These are phyloP conservation scores for Lucinisca nassula DNA, from an alignment of 2,888 invertebrate species.

Conservation along the genomic window DNA sequence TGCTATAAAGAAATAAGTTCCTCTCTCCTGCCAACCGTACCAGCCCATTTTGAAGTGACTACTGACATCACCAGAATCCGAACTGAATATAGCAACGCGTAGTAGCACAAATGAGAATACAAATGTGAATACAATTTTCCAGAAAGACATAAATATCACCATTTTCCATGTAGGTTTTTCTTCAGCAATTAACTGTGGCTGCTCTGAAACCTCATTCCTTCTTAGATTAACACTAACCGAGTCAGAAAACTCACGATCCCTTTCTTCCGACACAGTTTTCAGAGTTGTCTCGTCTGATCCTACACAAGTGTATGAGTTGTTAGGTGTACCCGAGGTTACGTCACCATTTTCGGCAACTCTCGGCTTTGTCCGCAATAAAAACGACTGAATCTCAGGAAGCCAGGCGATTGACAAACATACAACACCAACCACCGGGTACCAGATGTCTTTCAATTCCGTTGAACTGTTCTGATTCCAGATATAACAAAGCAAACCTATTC, in stretches of 20 bases:
- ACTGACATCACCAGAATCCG: not conserved
- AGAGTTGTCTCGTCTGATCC: not conserved
- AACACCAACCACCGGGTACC: slow-evolving; percentile 70
- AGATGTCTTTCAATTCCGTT: slow-evolving; percentile 28
- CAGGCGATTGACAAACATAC: slow-evolving; percentile 75
- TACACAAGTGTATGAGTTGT: no score
- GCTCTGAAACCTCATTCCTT: not conserved
- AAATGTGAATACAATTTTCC: slow-evolving; percentile 52
- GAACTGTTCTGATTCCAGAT: not conserved
- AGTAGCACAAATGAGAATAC: slow-evolving; percentile 33
- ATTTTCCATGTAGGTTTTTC: slow-evolving; percentile 55
- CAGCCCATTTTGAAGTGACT: slow-evolving; percentile 24
- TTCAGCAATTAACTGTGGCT: not conserved
- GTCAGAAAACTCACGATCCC: not conserved
- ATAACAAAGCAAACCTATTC: slow-evolving; percentile 43
- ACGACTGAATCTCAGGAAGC: slow-evolving; percentile 70
- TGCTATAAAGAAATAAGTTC: slow-evolving; percentile 50
- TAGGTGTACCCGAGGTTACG: no score
- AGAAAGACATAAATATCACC: slow-evolving; percentile 53
- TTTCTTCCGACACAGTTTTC: not conserved
- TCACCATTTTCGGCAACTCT: not conserved
- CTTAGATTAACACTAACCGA: not conserved
- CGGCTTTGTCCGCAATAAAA: slow-evolving; percentile 23
- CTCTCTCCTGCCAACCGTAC: slow-evolving; percentile 19
- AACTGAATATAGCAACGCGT: not conserved